Evolutionary conservation across 2,888 invertebrate genomes (phyloP).

Genomic region (Brenthis daphne): DNA sequence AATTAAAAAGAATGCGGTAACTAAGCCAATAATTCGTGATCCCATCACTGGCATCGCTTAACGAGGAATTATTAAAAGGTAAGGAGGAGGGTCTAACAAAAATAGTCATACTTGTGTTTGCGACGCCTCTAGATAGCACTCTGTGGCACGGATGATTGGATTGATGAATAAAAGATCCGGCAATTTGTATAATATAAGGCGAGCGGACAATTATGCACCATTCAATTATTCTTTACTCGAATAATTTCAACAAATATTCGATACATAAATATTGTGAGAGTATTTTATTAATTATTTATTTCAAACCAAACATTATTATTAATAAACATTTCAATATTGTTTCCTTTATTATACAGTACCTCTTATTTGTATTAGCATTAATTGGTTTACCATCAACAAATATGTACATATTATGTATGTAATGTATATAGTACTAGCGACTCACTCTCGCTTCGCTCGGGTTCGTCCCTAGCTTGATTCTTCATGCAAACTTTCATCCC

Average conservation of each 20-base stretch:
- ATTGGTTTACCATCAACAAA: no score
- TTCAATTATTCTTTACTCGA: slow-evolving; percentile 55
- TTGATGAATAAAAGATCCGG: slow-evolving; percentile 77
- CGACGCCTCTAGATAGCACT: slow-evolving; percentile 74
- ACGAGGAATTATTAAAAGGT: slow-evolving; percentile 40
- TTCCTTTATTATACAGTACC: no score
- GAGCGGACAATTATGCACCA: slow-evolving; percentile 67
- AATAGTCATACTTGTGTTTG: slow-evolving; percentile 58
- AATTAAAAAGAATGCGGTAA: slow-evolving; percentile 63
- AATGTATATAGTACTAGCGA: no score
- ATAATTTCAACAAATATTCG: slow-evolving; percentile 33
- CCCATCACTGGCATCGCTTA: slow-evolving; percentile 52
- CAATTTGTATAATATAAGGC: slow-evolving; percentile 74
- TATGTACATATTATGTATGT: no score
- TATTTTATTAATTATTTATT: slow-evolving; percentile 14
- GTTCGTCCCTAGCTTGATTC: no score
- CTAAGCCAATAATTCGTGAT: slow-evolving; percentile 68
- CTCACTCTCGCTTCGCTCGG: no score
- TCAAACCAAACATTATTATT: neutral
- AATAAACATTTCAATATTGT: neutral
- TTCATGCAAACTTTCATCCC: no score
- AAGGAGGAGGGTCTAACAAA: slow-evolving; percentile 42
- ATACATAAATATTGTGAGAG: slow-evolving; percentile 25
- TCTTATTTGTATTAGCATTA: no score
- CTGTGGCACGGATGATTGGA: slow-evolving; percentile 72